phyloP scores from a whole-genome alignment of 2,113 vertebrate species.

The Cryptotis parvus region DNA sequence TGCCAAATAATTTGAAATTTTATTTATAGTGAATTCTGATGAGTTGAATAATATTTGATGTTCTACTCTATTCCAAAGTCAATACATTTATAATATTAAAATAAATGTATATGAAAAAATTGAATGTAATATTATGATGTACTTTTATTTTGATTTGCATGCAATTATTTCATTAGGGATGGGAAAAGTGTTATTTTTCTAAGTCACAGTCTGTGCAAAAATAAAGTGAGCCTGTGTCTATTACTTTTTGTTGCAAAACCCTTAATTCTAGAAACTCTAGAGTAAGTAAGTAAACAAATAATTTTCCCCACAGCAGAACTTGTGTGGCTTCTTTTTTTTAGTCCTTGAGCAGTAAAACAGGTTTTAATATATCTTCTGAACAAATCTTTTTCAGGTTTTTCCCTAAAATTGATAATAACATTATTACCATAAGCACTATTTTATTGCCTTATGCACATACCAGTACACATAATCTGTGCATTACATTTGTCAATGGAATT shows the following conservation, averaged over 20 bases:
- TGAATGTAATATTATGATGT: conserved; percentile 30
- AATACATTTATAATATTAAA: background rate
- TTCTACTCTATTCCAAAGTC: conserved; percentile 4
- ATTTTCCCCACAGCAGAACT: background rate
- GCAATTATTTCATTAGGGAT: conserved; percentile 7
- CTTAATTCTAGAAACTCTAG: conserved; percentile 45
- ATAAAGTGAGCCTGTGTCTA: background rate
- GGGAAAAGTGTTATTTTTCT: background rate
- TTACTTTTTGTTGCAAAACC: conserved; percentile 5
- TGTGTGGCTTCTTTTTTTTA: conserved; percentile 1
- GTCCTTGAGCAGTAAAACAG: background rate
- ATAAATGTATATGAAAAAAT: background rate
- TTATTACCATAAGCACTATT: conserved; percentile 22
- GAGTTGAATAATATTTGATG: background rate
- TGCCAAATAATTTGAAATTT: conserved; percentile 14
- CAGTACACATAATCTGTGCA: background rate
- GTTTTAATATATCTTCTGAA: background rate
- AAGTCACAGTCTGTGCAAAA: background rate
- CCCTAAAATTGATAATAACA: background rate
- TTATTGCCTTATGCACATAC: background rate
- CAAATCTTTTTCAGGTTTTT: background rate
- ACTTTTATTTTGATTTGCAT: conserved; percentile 11
- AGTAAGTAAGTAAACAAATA: background rate
- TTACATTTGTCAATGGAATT: background rate
- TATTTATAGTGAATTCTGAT: conserved; percentile 3